A percentile compares a stretch with the other conserved stretches of the same genome.
Evolutionary conservation across 2,888 invertebrate species (phyloP).

Genomic region (Ethmia dodecea): DNA sequence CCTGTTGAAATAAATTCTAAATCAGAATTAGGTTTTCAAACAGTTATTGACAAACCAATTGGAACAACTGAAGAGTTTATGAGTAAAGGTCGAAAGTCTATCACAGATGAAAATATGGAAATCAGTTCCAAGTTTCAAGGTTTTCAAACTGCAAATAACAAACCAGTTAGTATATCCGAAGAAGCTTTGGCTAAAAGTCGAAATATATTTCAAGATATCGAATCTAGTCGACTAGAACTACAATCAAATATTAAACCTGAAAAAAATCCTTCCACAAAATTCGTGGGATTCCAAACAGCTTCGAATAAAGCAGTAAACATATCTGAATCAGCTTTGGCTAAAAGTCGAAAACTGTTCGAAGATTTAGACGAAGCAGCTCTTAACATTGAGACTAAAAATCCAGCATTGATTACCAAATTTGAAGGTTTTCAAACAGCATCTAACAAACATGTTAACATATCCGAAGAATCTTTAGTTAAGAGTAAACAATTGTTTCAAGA

Average conservation of each 20-base stretch:
- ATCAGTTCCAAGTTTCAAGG: constrained; percentile 21
- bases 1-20: constrained; percentile 3
- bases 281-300: constrained; percentile 33
- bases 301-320: constrained; percentile 30
- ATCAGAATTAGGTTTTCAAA: constrained; percentile 26
- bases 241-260: background rate
- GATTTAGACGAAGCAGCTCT: constrained; percentile 16
- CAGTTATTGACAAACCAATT: constrained; percentile 28
- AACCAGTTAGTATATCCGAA: constrained; percentile 28
- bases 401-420: too few relatives aligned
- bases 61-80: constrained; percentile 34
- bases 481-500: constrained; percentile 45
- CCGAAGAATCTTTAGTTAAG: constrained; percentile 41
- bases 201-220: constrained; percentile 27
- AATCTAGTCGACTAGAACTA: constrained; percentile 2
- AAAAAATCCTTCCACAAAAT: constrained; percentile 14
- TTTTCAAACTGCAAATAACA: constrained; percentile 38
- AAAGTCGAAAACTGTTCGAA: constrained; percentile 25
- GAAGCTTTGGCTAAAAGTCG: constrained; percentile 27
- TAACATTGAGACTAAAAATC: background rate
- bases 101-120: constrained; percentile 19
- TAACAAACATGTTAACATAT: constrained; percentile 37
- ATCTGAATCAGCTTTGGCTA: constrained; percentile 31
- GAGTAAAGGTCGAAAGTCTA: constrained; percentile 34
- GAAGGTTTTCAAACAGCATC: constrained; percentile 43